phyloP scores from a whole-genome alignment of 2,797 vertebrate genomes.

The Peromyscus attwateri region DNA sequence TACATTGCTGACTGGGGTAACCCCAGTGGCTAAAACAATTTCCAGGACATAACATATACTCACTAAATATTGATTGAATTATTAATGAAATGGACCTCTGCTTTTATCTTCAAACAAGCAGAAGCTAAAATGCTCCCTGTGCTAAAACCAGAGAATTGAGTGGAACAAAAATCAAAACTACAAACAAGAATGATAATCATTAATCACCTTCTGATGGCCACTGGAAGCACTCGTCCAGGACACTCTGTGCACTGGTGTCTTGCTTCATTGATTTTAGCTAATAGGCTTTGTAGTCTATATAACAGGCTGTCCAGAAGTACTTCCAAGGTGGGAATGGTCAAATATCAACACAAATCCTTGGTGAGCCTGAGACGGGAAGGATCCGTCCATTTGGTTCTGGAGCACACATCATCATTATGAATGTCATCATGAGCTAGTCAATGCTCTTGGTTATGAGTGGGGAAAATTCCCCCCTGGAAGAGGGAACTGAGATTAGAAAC shows the following conservation, averaged over 20 bases:
- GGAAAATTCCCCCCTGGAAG: not conserved
- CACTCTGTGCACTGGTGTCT: conserved; percentile 53
- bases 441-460: not conserved
- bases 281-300: conserved; percentile 67
- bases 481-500: not conserved
- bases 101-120: conserved; percentile 47
- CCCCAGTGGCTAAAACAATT: not conserved
- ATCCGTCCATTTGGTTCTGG: not conserved
- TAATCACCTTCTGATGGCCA: not conserved
- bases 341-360: not conserved
- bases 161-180: conserved; percentile 44
- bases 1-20: not conserved
- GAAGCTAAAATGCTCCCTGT: not conserved
- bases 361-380: not conserved
- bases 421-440: not conserved
- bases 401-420: rapidly evolving
- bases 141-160: not conserved
- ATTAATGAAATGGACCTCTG: conserved; percentile 13
- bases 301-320: not conserved
- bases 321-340: conserved; percentile 74
- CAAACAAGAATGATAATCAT: not conserved
- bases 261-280: conserved; percentile 78
- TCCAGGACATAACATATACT: conserved; percentile 1
- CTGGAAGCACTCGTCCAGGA: not conserved
- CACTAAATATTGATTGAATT: conserved; percentile 61